Evolutionary conservation across 2,888 invertebrate species (phyloP).

Genomic region (Gastracanthus pulcherrimus): DNA sequence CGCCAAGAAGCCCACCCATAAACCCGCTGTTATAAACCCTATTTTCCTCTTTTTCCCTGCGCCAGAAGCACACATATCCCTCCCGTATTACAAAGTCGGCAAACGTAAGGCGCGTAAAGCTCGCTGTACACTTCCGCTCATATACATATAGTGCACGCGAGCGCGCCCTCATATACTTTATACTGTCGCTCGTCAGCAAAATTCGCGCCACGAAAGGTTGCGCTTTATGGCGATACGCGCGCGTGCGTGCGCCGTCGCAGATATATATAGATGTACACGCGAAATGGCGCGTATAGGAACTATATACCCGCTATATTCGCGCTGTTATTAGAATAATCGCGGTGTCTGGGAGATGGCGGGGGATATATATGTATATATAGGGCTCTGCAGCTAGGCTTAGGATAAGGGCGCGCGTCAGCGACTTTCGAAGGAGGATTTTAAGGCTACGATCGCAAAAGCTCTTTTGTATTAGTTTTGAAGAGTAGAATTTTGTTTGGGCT

Average conservation of each 20-base stretch:
- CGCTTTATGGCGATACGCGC: conserved; percentile 12
- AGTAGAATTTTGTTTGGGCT: too few species aligned
- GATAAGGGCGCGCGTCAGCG: too few species aligned
- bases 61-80: background rate
- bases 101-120: background rate
- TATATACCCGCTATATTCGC: background rate
- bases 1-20: too few species aligned
- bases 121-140: background rate
- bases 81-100: background rate
- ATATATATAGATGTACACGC: background rate
- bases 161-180: conserved; percentile 22
- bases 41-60: too few species aligned
- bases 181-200: conserved; percentile 34
- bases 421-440: too few species aligned
- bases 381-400: too few species aligned
- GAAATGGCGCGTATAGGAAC: background rate
- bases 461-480: too few species aligned
- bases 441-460: too few species aligned
- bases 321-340: background rate
- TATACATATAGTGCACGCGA: background rate
- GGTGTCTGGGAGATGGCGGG: too few species aligned
- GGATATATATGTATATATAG: too few species aligned
- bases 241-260: background rate
- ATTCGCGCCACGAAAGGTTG: conserved; percentile 5
- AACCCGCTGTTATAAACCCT: too few species aligned